phyloP scores from a whole-genome alignment of 2,113 vertebrate genomes.

The Sialia sialis region DNA sequence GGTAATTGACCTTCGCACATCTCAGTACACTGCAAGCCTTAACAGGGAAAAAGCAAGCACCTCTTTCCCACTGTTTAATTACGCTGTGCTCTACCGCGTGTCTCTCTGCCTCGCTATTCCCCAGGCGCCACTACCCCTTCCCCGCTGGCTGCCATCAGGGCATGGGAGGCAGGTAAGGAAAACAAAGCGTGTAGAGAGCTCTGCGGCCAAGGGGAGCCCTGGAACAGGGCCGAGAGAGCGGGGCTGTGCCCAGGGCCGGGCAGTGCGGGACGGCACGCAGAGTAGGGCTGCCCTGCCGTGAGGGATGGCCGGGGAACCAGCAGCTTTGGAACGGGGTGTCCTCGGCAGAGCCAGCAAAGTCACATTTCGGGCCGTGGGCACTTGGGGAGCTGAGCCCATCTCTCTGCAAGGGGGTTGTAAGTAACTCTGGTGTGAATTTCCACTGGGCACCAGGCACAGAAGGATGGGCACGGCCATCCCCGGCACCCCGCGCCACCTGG shows the following conservation, averaged over 20 bases:
- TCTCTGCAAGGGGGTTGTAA: fast-evolving
- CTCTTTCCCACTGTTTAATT: conserved; percentile 32
- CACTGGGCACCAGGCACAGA: not conserved
- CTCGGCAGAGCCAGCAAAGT: not conserved
- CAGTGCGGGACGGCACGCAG: fast-evolving
- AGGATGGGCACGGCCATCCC: not conserved
- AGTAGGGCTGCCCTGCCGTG: not conserved
- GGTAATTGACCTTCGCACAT: conserved; percentile 37
- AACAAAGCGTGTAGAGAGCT: not conserved
- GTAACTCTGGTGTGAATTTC: no score
- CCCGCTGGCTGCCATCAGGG: not conserved
- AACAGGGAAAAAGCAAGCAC: not conserved
- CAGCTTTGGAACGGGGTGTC: not conserved
- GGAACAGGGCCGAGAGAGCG: not conserved
- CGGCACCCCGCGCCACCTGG: not conserved
- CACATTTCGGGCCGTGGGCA: not conserved
- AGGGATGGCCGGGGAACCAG: fast-evolving
- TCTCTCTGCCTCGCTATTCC: not conserved
- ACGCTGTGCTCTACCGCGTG: not conserved
- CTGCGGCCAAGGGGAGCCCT: fast-evolving
- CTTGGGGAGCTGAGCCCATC: not conserved
- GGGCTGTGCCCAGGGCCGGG: not conserved
- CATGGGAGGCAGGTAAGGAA: not conserved
- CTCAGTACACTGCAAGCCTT: not conserved
- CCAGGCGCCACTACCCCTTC: not conserved